A percentile compares a stretch with the other conserved stretches of the same genome.
Evolutionary conservation across 2,113 vertebrate genomes (phyloP).

Genomic region (Heptranchias perlo): DNA sequence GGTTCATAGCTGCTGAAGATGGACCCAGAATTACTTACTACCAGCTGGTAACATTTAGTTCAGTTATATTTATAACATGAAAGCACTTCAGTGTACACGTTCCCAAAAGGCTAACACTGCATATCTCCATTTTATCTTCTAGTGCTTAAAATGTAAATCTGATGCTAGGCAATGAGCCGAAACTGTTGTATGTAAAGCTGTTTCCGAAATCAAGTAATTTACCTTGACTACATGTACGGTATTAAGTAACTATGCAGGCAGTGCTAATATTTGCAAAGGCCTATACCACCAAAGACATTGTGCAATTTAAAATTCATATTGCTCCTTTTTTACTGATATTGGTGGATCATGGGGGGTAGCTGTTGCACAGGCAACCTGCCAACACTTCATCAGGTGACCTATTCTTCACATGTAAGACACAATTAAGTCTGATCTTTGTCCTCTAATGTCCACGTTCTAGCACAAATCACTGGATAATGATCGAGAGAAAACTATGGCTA

Average conservation of each 20-base stretch:
- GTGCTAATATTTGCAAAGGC: background rate
- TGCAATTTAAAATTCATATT: background rate
- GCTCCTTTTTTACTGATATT: background rate
- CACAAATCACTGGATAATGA: background rate
- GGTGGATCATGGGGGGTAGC: background rate
- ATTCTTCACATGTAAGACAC: background rate
- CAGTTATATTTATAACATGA: background rate
- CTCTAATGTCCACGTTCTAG: background rate
- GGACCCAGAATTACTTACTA: constrained; percentile 85
- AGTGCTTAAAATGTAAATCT: background rate
- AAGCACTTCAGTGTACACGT: background rate
- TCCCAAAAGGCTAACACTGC: background rate
- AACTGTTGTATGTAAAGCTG: background rate
- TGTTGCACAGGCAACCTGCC: too few species aligned
- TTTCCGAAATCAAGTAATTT: background rate
- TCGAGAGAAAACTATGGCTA: background rate
- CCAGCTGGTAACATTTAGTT: constrained; percentile 74
- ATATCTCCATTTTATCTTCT: background rate
- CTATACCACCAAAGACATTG: background rate
- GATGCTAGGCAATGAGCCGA: background rate
- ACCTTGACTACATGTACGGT: background rate
- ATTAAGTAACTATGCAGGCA: background rate
- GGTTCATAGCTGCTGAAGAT: constrained; percentile 88
- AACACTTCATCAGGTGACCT: background rate
- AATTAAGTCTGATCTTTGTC: background rate